Evolutionary conservation across 2,797 vertebrate species (phyloP).

Genomic region (Sciurus carolinensis): DNA sequence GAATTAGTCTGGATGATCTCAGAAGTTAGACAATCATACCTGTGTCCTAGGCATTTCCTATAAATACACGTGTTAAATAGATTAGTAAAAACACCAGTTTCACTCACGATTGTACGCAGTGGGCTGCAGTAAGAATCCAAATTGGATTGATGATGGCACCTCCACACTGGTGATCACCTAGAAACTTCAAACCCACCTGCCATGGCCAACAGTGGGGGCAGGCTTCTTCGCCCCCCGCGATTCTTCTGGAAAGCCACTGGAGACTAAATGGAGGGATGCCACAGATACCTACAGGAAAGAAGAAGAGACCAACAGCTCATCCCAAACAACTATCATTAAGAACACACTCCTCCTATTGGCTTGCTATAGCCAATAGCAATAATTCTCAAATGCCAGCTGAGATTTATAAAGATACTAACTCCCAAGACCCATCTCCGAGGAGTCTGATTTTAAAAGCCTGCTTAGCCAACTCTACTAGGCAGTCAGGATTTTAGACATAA

Average conservation of each 20-base stretch:
- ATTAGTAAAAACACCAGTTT: not conserved
- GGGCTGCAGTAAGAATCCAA: slow-evolving; percentile 30
- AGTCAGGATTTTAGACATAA: not conserved
- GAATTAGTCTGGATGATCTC: not conserved
- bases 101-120: slow-evolving; percentile 22
- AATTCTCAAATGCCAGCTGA: not conserved
- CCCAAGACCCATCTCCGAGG: not conserved
- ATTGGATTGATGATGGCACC: not conserved
- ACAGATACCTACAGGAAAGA: not conserved
- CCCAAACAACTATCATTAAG: not conserved
- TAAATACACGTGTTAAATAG: not conserved
- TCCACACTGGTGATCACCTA: not conserved
- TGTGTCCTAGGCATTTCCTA: not conserved
- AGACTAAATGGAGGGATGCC: not conserved
- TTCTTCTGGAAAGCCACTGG: slow-evolving; percentile 37
- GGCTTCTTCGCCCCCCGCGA: not conserved
- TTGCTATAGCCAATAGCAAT: not conserved
- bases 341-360: not conserved
- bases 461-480: not conserved
- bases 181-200: slow-evolving; percentile 52
- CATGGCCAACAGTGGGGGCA: slow-evolving; percentile 24
- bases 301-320: not conserved
- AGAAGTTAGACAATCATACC: not conserved
- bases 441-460: not conserved
- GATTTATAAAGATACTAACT: not conserved